phyloP scores from a whole-genome alignment of 2,888 invertebrate species.

The Laothoe populi region DNA sequence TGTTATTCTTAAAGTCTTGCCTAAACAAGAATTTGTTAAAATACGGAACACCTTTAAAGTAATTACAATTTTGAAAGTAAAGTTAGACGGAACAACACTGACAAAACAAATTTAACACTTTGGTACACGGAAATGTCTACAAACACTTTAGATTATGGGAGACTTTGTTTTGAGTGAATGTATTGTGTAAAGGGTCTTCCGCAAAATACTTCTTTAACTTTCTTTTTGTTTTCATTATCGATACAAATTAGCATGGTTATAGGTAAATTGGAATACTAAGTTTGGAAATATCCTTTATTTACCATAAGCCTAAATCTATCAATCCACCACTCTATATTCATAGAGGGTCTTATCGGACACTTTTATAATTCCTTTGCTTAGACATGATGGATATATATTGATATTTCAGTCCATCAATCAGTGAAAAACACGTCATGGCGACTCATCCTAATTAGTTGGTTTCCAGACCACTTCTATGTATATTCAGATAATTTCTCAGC shows the following conservation, averaged over 20 bases:
- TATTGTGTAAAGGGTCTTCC: background rate
- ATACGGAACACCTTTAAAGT: background rate
- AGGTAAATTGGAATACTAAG: too few relatives aligned
- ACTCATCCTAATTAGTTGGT: too few relatives aligned
- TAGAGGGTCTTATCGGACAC: background rate
- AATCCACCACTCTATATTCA: background rate
- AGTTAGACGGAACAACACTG: background rate
- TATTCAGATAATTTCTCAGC: background rate
- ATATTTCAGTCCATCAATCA: too few relatives aligned
- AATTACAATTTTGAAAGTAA: slow-evolving; percentile 1
- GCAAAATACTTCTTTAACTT: background rate
- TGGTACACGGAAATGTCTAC: slow-evolving; percentile 7
- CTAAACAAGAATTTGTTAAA: background rate
- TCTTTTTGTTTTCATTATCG: too few relatives aligned
- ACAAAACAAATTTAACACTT: slow-evolving; percentile 5
- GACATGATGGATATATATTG: background rate
- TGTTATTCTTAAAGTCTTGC: too few relatives aligned
- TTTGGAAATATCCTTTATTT: too few relatives aligned
- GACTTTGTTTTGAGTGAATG: background rate
- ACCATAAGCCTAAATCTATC: too few relatives aligned
- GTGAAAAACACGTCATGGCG: too few relatives aligned
- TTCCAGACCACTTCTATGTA: too few relatives aligned
- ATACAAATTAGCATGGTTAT: background rate
- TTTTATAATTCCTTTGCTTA: too few relatives aligned
- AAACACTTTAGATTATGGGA: background rate